Evolutionary conservation across 2,113 vertebrate genomes (phyloP).

Genomic region (Myiopsitta monachus): DNA sequence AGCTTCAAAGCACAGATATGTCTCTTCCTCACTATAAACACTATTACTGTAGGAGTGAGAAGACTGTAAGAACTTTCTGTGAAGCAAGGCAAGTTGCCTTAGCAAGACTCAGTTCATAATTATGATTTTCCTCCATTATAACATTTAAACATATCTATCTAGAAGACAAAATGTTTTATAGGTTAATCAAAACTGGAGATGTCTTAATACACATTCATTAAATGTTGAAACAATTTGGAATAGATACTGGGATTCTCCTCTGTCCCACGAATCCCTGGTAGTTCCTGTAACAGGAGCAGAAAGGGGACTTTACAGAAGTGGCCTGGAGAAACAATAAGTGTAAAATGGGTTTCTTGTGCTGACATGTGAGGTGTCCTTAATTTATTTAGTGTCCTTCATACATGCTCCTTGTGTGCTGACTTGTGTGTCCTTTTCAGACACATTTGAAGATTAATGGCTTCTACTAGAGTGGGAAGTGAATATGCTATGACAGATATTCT

Average conservation of each 20-base stretch:
- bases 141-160: neutral
- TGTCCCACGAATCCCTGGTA: neutral
- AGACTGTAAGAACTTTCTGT: neutral
- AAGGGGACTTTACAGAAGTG: neutral
- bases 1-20: neutral
- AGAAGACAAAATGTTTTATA: neutral
- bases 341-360: neutral
- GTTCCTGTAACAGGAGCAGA: neutral
- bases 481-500: neutral
- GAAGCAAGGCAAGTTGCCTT: neutral
- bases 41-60: neutral
- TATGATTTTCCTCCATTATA: neutral
- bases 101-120: neutral
- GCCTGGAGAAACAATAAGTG: neutral
- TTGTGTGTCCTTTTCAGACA: neutral
- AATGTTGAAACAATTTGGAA: neutral
- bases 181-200: neutral
- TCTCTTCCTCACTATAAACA: neutral
- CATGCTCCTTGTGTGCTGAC: neutral
- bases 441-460: conserved; percentile 4
- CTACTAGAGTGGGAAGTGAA: neutral
- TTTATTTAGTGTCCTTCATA: conserved; percentile 10
- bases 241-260: neutral
- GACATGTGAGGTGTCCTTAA: neutral
- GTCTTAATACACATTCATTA: neutral